phyloP scores from a whole-genome alignment of 2,888 invertebrate genomes.

The Drosophila emarginata region DNA sequence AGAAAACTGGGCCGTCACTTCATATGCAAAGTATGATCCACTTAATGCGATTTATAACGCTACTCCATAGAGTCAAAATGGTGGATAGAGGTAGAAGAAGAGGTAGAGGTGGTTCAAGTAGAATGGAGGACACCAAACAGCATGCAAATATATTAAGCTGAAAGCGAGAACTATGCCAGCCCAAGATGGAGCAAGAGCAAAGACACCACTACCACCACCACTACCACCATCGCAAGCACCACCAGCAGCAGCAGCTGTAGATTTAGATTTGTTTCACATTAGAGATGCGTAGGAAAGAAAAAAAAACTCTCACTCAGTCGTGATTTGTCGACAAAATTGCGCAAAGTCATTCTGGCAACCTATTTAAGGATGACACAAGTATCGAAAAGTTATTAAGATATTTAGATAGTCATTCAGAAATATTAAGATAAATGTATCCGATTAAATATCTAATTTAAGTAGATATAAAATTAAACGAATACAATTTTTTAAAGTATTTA shows the following conservation, averaged over 20 bases:
- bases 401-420: too few species aligned
- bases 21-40: conserved; percentile 80
- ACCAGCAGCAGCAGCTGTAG: neutral
- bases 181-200: conserved; percentile 32
- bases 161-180: conserved; percentile 22
- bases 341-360: neutral
- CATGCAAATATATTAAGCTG: conserved; percentile 62
- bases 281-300: conserved; percentile 6
- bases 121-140: conserved; percentile 19
- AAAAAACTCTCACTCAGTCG: neutral
- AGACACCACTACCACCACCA: neutral
- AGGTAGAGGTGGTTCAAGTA: neutral
- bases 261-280: conserved; percentile 7
- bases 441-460: too few species aligned
- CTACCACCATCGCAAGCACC: neutral
- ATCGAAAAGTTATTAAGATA: neutral
- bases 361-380: neutral
- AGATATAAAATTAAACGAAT: too few species aligned
- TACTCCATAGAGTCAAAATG: conserved; percentile 24
- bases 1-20: conserved; percentile 46
- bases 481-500: too few species aligned
- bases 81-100: neutral
- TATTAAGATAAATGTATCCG: too few species aligned
- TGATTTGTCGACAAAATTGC: conserved; percentile 1
- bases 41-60: conserved; percentile 77